Conservation (phyloP, 2,888 invertebrate species). For the Spilosoma lubricipeda region DNA sequence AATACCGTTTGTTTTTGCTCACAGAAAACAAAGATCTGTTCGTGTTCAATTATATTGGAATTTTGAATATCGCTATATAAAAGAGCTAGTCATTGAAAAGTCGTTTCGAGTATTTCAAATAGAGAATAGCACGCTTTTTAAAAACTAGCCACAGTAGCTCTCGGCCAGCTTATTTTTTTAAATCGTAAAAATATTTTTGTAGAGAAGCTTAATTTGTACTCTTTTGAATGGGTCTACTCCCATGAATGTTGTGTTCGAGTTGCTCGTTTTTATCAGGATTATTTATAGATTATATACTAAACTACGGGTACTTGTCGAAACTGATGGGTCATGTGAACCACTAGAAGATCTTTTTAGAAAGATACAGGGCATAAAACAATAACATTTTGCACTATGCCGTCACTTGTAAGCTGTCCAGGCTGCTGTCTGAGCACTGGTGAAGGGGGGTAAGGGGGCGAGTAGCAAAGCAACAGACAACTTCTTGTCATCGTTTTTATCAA, state of each 20-base stretch:
- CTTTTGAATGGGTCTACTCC: neutral
- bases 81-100: neutral
- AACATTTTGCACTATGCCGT: too few species aligned
- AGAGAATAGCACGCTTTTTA: neutral
- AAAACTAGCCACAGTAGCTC: neutral
- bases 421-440: too few species aligned
- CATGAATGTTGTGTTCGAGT: neutral
- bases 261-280: neutral
- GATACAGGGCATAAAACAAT: too few species aligned
- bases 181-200: neutral
- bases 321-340: too few species aligned
- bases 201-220: neutral
- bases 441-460: too few species aligned
- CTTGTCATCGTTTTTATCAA: too few species aligned
- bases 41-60: neutral
- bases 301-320: too few species aligned
- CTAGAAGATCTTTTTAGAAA: too few species aligned
- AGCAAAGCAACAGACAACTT: too few species aligned
- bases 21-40: neutral
- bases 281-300: too few species aligned
- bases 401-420: too few species aligned
- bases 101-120: neutral
- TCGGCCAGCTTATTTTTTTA: neutral
- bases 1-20: slow-evolving; percentile 5
- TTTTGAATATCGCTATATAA: neutral